These are phyloP conservation scores for Oophaga sylvatica DNA, from an alignment of 2,797 vertebrate genomes.

Conservation along the genomic window DNA sequence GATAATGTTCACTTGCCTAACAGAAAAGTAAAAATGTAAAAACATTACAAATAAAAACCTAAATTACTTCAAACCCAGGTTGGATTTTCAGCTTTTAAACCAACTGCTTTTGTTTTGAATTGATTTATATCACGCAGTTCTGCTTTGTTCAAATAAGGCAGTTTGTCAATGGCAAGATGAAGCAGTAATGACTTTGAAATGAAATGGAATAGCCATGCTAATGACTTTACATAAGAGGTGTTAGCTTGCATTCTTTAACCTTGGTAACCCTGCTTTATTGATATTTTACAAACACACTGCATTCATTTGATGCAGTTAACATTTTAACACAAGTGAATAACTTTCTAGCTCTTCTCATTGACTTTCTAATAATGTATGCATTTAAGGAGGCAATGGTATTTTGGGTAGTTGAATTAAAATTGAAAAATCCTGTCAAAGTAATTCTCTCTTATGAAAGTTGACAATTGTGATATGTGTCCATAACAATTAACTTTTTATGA, in stretches of 20 bases:
- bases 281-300: constrained; percentile 58
- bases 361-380: constrained; percentile 45
- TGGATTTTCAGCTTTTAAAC: constrained; percentile 41
- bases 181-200: constrained; percentile 60
- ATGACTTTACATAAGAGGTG: constrained; percentile 55
- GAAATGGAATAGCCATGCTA: constrained; percentile 55
- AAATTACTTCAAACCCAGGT: constrained; percentile 30
- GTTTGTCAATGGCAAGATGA: constrained; percentile 56
- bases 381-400: constrained; percentile 37
- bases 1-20: not conserved
- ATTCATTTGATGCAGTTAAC: constrained; percentile 46
- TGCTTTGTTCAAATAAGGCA: constrained; percentile 57
- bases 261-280: constrained; percentile 54
- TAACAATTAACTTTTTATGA: not conserved
- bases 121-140: constrained; percentile 51
- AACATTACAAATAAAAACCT: not conserved
- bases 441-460: constrained; percentile 4
- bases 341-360: constrained; percentile 35
- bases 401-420: constrained; percentile 28
- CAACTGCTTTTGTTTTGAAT: constrained; percentile 55
- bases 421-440: constrained; percentile 13
- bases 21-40: not conserved
- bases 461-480: constrained; percentile 6
- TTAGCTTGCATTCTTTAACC: constrained; percentile 58
- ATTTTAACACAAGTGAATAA: constrained; percentile 53